Evolutionary conservation across 2,888 invertebrate genomes (phyloP).

Genomic region (Mesorhabditis sp.): DNA sequence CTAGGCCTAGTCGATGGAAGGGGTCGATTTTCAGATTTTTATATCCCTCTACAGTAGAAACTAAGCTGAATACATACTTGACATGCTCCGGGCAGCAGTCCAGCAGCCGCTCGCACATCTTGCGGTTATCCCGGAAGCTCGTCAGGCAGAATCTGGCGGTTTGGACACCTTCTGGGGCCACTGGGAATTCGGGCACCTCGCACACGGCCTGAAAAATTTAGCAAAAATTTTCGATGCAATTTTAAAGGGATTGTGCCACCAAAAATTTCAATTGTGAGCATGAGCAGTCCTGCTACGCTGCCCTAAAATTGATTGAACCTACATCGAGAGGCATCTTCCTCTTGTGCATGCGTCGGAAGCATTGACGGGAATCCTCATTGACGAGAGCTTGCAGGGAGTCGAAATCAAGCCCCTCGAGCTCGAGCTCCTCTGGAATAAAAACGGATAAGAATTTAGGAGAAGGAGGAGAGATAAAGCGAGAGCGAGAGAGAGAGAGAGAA

Average conservation of each 20-base stretch:
- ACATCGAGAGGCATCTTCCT: neutral
- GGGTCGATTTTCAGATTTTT: no score
- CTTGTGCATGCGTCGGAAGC: conserved; percentile 22
- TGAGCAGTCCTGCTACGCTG: no score
- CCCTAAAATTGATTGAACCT: neutral
- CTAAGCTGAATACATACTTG: conserved; percentile 7
- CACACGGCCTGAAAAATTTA: neutral
- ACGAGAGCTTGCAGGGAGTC: conserved; percentile 38
- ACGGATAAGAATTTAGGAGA: neutral
- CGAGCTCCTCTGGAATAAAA: conserved; percentile 23
- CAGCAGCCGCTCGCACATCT: conserved; percentile 34
- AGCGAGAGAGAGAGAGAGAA: no score
- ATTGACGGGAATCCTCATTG: conserved; percentile 36
- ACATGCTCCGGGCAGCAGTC: conserved; percentile 43
- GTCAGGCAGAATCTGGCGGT: conserved; percentile 21
- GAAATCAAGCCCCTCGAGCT: conserved; percentile 36
- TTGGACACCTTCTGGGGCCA: neutral
- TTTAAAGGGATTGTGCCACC: neutral
- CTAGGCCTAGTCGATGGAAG: no score
- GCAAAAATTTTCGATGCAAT: neutral
- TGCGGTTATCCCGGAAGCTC: conserved; percentile 34
- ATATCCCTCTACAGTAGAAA: no score
- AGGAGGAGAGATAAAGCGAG: no score
- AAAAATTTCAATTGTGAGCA: no score
- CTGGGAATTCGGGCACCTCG: neutral